Conservation (phyloP, 2,797 vertebrate species). For the Pangasius macronema region DNA sequence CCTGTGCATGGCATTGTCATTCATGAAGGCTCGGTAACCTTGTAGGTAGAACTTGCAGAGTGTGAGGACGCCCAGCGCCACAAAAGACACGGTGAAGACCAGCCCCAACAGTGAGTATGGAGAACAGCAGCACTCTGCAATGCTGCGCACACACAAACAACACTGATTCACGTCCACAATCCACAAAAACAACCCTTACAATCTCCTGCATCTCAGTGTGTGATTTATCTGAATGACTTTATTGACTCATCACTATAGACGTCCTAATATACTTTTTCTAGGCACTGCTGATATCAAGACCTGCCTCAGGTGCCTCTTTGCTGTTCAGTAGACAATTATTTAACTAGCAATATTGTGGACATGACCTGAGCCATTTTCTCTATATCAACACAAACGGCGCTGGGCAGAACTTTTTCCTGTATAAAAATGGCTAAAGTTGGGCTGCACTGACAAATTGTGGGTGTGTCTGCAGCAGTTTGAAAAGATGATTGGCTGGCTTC, state of each 20-base stretch:
- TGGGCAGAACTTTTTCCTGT: background rate
- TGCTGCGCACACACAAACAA: slow-evolving; percentile 71
- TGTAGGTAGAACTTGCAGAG: slow-evolving; percentile 99
- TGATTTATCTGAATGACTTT: background rate
- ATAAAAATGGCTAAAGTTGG: background rate
- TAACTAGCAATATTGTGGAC: background rate
- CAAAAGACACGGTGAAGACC: slow-evolving; percentile 96
- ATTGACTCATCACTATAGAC: background rate
- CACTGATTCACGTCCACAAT: background rate
- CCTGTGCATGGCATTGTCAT: slow-evolving; percentile 98
- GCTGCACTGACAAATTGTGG: background rate
- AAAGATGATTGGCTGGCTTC: background rate
- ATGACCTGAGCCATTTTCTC: background rate
- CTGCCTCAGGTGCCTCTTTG: background rate
- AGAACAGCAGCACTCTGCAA: slow-evolving; percentile 97
- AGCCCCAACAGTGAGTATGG: slow-evolving; percentile 95
- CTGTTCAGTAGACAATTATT: background rate
- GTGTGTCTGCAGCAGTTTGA: background rate
- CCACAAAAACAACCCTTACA: background rate
- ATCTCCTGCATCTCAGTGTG: background rate
- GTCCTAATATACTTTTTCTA: background rate
- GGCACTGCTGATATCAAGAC: background rate
- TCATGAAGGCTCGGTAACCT: slow-evolving; percentile 96
- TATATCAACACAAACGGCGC: background rate
- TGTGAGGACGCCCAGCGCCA: slow-evolving; percentile 93